These are phyloP conservation scores for Gryllus bimaculatus DNA, from an alignment of 1,140 invertebrate species.

Conservation along the genomic window DNA sequence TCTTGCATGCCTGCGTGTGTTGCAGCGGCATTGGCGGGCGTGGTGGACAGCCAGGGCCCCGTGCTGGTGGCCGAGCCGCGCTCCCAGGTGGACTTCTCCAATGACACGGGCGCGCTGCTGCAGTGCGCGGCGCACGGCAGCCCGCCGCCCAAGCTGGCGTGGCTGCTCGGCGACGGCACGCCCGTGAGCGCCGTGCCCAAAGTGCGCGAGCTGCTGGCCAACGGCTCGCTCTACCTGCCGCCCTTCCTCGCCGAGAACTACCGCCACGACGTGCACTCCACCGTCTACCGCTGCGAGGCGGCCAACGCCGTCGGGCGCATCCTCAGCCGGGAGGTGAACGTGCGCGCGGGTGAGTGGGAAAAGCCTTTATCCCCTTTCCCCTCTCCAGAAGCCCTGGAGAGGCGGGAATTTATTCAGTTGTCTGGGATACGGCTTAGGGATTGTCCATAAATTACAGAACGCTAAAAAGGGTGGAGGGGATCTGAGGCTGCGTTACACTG, in stretches of 20 bases:
- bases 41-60: constrained; percentile 27
- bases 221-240: constrained; percentile 38
- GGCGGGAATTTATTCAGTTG: too few relatives aligned
- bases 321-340: constrained; percentile 20
- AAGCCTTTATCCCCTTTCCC: too few relatives aligned
- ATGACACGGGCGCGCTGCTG: constrained; percentile 30
- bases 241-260: constrained; percentile 37
- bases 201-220: constrained; percentile 28
- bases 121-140: constrained; percentile 35
- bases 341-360: constrained; percentile 17
- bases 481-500: too few relatives aligned
- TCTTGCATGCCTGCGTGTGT: not conserved
- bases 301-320: constrained; percentile 31
- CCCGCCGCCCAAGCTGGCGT: constrained; percentile 32
- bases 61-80: constrained; percentile 35
- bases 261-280: constrained; percentile 36
- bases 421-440: too few relatives aligned
- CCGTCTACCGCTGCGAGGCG: constrained; percentile 38
- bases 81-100: constrained; percentile 33
- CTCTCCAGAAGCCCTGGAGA: too few relatives aligned
- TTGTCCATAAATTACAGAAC: too few relatives aligned
- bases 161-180: constrained; percentile 32
- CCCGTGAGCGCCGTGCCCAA: constrained; percentile 29
- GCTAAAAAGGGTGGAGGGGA: too few relatives aligned
- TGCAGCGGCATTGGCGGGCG: not conserved